Conservation (phyloP, 2,888 invertebrate species). For the Hirtodrosophila trivittata region DNA sequence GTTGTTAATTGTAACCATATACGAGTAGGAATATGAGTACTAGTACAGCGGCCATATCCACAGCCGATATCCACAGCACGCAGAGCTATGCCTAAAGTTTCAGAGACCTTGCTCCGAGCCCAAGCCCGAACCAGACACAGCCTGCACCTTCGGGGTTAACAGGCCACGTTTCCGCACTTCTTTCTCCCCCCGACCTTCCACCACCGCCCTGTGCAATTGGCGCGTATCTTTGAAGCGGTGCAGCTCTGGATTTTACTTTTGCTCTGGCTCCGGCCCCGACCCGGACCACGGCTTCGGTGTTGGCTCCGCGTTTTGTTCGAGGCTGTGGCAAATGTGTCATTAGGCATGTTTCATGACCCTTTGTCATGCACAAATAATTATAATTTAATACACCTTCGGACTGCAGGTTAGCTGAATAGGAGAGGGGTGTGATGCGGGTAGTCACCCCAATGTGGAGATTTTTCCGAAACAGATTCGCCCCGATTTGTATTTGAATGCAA, state of each 20-base stretch:
- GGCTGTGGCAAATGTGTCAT: slow-evolving; percentile 82
- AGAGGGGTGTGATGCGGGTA: slow-evolving; percentile 4
- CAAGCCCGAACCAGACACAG: slow-evolving; percentile 4
- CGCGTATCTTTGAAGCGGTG: slow-evolving; percentile 14
- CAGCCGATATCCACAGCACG: slow-evolving; percentile 49
- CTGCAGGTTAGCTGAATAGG: slow-evolving; percentile 43
- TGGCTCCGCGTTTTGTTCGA: slow-evolving; percentile 59
- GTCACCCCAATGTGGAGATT: slow-evolving; percentile 55
- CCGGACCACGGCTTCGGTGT: background rate
- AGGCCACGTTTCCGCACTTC: slow-evolving; percentile 6
- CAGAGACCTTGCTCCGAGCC: background rate
- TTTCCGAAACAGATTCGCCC: slow-evolving; percentile 43
- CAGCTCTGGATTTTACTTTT: background rate
- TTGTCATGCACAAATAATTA: slow-evolving; percentile 83
- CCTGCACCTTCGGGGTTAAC: slow-evolving; percentile 15
- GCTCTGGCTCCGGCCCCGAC: background rate
- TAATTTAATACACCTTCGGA: slow-evolving; percentile 81
- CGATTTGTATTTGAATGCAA: slow-evolving; percentile 45
- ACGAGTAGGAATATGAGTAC: slow-evolving; percentile 10
- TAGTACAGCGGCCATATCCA: slow-evolving; percentile 42
- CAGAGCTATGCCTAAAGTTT: slow-evolving; percentile 12
- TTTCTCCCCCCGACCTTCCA: background rate
- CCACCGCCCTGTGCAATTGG: slow-evolving; percentile 1
- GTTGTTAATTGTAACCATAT: slow-evolving; percentile 70
- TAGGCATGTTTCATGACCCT: slow-evolving; percentile 82